phyloP scores from a whole-genome alignment of 2,888 invertebrate genomes.

The Caenorhabditis parvicauda region DNA sequence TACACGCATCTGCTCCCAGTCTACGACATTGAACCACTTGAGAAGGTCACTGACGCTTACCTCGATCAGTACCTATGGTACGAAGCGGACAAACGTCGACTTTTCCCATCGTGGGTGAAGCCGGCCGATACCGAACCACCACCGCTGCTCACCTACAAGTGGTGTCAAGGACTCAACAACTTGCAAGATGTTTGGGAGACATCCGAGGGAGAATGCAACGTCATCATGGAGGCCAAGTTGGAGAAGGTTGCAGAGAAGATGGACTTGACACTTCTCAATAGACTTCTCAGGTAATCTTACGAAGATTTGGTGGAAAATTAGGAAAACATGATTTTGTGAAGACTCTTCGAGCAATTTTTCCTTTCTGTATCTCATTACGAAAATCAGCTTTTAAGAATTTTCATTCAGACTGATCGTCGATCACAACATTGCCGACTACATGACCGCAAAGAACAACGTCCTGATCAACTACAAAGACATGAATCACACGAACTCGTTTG shows the following conservation, averaged over 20 bases:
- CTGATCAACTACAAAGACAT: conserved; percentile 99
- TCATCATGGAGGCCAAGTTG: conserved; percentile 90
- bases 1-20: conserved; percentile 98
- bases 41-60: conserved; percentile 99
- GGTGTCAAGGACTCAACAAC: conserved; percentile 77
- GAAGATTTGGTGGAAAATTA: not conserved
- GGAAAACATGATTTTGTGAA: not conserved
- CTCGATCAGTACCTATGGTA: conserved; percentile 97
- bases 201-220: conserved; percentile 96
- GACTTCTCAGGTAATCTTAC: conserved; percentile 74
- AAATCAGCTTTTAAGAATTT: not conserved
- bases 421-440: conserved; percentile 99
- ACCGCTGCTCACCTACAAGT: conserved; percentile 80
- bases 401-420: conserved; percentile 81
- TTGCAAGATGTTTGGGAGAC: conserved; percentile 97
- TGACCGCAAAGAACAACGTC: conserved; percentile 99
- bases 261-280: conserved; percentile 92
- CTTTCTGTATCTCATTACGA: not conserved
- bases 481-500: conserved; percentile 99
- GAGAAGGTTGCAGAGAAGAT: conserved; percentile 99
- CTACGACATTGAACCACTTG: conserved; percentile 96
- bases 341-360: not conserved
- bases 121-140: conserved; percentile 97
- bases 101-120: conserved; percentile 98
- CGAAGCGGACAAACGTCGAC: conserved; percentile 92